Evolutionary conservation across 2,888 invertebrate species (phyloP), one percentile per base, ranked within the genome.

Genomic region (Phalera bucephala): DNA sequence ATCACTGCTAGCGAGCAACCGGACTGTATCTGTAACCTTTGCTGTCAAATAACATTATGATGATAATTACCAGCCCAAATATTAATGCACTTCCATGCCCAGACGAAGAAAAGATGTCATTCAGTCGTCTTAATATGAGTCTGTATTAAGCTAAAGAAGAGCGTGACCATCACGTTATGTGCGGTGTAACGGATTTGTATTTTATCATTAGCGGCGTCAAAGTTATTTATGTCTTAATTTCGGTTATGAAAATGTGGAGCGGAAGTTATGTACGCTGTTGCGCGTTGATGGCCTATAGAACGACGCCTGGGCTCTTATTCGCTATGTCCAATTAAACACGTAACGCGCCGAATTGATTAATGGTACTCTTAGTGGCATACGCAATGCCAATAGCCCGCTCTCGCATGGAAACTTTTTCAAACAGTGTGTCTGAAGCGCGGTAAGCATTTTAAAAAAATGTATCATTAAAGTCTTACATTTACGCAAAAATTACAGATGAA

Each of bases 221-320:
- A 61, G 75, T 81, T 74, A 80, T 86, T 85, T 71, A 87, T 85
- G 88, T 86, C 87, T 89, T 87, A 70, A 88, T 88, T 86, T 81
- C 56, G 60, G 59, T 71, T 72, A 72, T 72, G 71, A 64, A 69
- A 73, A 71, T 75, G 64, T 71, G 52, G 60, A 58, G 74, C 80
- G 81, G 84, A 82, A 73, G 66, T 49, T 1, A 9, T 29, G 29
- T 44, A 37, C 33, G 61, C 55, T 17, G 11, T 10, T 17, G 28
- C 2, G 40, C 58, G 57, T 45, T 80, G 71, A 79, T 79, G 81
- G 79, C 68, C 38, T 48, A 37, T 13, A 31, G 15, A 33, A 33
- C 20, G 34, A 37, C 30, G 53, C 36, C 46, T n/a, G n/a, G n/a
- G n/a, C n/a, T n/a, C n/a, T n/a, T n/a, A n/a, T n/a, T n/a, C n/a